Base-by-base conservation (phyloP, 1,140 invertebrate genomes). In the Drosophila sechellia region DNA sequence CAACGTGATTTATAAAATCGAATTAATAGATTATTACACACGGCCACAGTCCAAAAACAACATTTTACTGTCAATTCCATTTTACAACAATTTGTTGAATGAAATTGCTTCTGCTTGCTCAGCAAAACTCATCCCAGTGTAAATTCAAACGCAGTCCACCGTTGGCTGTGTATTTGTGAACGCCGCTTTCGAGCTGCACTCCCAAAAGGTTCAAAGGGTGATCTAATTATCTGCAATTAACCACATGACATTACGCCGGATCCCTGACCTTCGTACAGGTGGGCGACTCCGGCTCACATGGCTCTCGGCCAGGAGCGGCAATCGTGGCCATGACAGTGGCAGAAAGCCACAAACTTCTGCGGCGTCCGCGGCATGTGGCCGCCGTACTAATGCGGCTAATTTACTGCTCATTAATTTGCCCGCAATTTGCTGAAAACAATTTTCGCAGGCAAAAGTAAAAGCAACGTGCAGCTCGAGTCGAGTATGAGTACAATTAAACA, bases 341-440 rank as follows among this genome's bases (percentile, higher is more conserved):
- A 64, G 60, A 68, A 40, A 60, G 49, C 27, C 42, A 69, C 40
- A 65, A 45, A 70, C 46, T 63, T 63, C 20, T 43, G 25, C 45
- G 52, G 40, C 40, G 77, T 66, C 58, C 42, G 48, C 56, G 43
- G 34, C 57, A 73, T 63, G 61, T 37, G 61, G 59, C 42, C 60
- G 59, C 46, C 60, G 78, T 63, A 75, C 85, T 90, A 89, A 89
- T 74, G 84, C 74, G 68, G 84, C 74, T 90, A 84, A 89, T 89
- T 89, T 89, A 90, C 72, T 85, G 79, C 84, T 89, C 84, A 89
- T 89, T 89, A 89, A 84, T 89, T 89, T 89, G 50, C 77, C 46
- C 20, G 79, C 79, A 84, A 89, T 74, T 80, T 90, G 79, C 68
- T 58, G 31, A 49, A 79, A 89, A 80, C 77, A 89, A 89, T 89